Percentiles rank a stretch among this genome's conserved stretches.
Evolutionary conservation across 23 tunicate genomes (phyloP).

Genomic region (Botrylloides violaceus): DNA sequence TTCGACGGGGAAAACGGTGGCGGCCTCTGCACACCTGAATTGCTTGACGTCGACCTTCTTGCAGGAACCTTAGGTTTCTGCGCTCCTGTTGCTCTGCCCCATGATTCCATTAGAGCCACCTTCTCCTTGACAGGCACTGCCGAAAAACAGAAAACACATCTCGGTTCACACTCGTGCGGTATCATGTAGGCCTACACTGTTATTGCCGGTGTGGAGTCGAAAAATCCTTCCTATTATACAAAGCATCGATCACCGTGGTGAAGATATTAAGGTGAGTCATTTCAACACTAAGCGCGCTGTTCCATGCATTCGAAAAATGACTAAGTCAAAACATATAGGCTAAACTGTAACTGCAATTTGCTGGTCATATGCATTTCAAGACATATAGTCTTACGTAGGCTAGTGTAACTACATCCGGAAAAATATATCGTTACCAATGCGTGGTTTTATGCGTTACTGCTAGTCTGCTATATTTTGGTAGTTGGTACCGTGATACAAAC

Average conservation of each 20-base stretch:
- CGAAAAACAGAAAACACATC: slow-evolving; percentile 16
- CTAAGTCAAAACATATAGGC: no score
- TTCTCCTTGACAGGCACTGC: slow-evolving; percentile 33
- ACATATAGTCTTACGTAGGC: no score
- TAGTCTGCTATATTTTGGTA: no score
- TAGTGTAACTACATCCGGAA: no score
- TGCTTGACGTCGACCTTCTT: slow-evolving; percentile 8
- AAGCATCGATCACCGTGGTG: neutral
- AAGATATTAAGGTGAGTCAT: neutral
- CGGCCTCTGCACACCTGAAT: neutral
- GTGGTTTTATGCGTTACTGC: no score
- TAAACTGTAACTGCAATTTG: no score
- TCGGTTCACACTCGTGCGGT: neutral
- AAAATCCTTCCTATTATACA: neutral
- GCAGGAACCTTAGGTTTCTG: neutral
- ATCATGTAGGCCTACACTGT: neutral
- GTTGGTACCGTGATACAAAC: no score
- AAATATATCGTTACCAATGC: no score
- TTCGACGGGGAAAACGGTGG: neutral
- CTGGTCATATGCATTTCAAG: no score
- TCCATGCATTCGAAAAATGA: neutral
- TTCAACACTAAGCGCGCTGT: neutral
- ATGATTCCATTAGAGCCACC: slow-evolving; percentile 19
- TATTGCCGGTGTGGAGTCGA: neutral
- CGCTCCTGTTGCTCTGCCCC: neutral